A percentile compares a stretch with the other conserved stretches of the same genome.
Conservation (phyloP, 2,888 invertebrate species). For the Lepeophtheirus nordmannii region DNA sequence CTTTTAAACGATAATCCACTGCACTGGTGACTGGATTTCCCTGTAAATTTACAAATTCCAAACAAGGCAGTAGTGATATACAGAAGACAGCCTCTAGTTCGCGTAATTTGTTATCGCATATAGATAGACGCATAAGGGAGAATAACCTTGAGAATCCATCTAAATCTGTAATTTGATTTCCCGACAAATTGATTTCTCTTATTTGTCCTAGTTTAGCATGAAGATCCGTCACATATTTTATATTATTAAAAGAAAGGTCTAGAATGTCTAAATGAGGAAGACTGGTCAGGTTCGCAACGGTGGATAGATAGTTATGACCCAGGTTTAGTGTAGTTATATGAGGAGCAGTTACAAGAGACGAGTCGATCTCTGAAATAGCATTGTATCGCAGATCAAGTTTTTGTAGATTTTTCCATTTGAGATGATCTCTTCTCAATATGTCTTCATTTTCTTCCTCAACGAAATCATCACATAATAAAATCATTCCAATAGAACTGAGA, state of each 20-base stretch:
- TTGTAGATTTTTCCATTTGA: conserved; percentile 35
- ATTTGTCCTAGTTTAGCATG: conserved; percentile 76
- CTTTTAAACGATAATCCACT: conserved; percentile 76
- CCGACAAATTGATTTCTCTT: conserved; percentile 63
- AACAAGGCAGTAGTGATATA: conserved; percentile 62
- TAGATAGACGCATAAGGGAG: conserved; percentile 65
- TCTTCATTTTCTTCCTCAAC: conserved; percentile 25
- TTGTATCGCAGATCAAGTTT: conserved; percentile 38
- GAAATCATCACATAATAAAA: too few species aligned
- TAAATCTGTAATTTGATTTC: conserved; percentile 59
- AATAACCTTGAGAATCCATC: conserved; percentile 63
- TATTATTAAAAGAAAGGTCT: conserved; percentile 62
- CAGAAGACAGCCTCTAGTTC: conserved; percentile 64
- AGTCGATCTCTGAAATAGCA: conserved; percentile 48
- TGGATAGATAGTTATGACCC: conserved; percentile 58
- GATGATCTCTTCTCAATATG: conserved; percentile 31
- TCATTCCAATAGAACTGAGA: not conserved
- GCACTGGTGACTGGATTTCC: conserved; percentile 75
- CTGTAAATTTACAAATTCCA: conserved; percentile 68
- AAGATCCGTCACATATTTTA: conserved; percentile 54
- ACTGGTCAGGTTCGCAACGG: conserved; percentile 56
- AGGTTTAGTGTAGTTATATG: conserved; percentile 51
- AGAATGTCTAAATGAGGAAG: conserved; percentile 59
- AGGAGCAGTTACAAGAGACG: conserved; percentile 58
- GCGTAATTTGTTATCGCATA: conserved; percentile 66